Evolutionary conservation across 1,140 invertebrate species (phyloP).

Genomic region (Littorina saxatilis): DNA sequence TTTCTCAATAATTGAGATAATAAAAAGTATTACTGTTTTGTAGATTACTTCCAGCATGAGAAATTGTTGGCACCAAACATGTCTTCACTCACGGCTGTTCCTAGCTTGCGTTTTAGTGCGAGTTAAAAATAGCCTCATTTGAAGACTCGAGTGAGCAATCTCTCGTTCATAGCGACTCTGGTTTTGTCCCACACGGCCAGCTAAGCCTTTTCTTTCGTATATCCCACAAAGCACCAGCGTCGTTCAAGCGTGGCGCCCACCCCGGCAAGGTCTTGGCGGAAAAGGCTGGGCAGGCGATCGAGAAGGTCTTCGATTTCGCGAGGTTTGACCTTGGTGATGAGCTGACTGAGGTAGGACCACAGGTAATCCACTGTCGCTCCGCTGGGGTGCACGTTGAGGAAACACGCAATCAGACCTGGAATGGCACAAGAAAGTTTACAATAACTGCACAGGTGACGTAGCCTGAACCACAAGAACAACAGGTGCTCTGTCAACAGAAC

Average conservation of each 20-base stretch:
- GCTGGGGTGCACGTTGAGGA: slow-evolving; percentile 91
- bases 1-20: no score
- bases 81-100: no score
- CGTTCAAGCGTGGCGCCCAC: slow-evolving; percentile 87
- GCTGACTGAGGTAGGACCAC: slow-evolving; percentile 88
- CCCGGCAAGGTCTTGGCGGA: slow-evolving; percentile 84
- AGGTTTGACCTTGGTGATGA: slow-evolving; percentile 81
- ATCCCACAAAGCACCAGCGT: slow-evolving; percentile 81
- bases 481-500: not conserved
- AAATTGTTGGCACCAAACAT: no score
- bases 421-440: slow-evolving; percentile 50
- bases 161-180: no score
- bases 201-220: slow-evolving; percentile 17
- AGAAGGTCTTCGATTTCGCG: slow-evolving; percentile 86
- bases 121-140: no score
- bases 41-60: no score
- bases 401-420: slow-evolving; percentile 87
- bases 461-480: not conserved
- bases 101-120: no score
- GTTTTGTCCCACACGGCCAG: no score
- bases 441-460: no score
- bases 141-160: no score
- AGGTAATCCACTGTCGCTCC: slow-evolving; percentile 90
- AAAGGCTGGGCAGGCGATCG: slow-evolving; percentile 85
- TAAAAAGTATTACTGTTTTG: no score